Evolutionary conservation across 30 jellyfish, hydroid and myxozoan species (phyloP).

Genomic region (Turritopsis dohrnii): DNA sequence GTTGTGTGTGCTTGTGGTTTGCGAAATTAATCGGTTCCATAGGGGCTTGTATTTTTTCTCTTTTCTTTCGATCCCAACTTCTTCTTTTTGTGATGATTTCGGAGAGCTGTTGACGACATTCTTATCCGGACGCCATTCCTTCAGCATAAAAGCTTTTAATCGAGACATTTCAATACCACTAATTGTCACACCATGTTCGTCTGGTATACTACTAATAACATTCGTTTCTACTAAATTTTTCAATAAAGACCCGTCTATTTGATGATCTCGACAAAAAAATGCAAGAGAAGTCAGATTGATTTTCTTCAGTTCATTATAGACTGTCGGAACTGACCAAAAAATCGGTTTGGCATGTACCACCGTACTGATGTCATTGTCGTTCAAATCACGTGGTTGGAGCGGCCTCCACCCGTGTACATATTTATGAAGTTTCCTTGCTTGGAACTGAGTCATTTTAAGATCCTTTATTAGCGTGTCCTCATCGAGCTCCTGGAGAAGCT

Average conservation of each 20-base stretch:
- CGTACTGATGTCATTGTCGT: neutral
- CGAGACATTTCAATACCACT: slow-evolving; percentile 23
- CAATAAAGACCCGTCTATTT: slow-evolving; percentile 39
- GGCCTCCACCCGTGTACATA: slow-evolving; percentile 59
- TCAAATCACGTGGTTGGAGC: neutral
- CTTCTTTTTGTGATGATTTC: neutral
- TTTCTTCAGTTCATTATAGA: slow-evolving; percentile 12
- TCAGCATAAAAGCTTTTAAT: slow-evolving; percentile 18
- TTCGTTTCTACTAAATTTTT: slow-evolving; percentile 1
- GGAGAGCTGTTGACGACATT: neutral
- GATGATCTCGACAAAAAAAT: slow-evolving; percentile 37
- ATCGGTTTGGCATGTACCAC: neutral
- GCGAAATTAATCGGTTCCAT: slow-evolving; percentile 6
- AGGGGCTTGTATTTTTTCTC: slow-evolving; percentile 1
- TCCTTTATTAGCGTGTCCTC: slow-evolving; percentile 34
- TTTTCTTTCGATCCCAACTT: neutral
- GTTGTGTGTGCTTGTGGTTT: slow-evolving; percentile 1
- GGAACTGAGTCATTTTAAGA: slow-evolving; percentile 41
- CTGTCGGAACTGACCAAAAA: slow-evolving; percentile 40
- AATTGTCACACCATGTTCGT: slow-evolving; percentile 35
- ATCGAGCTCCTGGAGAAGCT: slow-evolving; percentile 24
- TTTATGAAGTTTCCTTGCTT: slow-evolving; percentile 39
- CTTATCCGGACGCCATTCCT: slow-evolving; percentile 50
- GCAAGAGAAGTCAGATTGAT: slow-evolving; percentile 31
- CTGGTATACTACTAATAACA: slow-evolving; percentile 16